Conservation (phyloP, 2,888 invertebrate species). For the Melanostoma mellinum region DNA sequence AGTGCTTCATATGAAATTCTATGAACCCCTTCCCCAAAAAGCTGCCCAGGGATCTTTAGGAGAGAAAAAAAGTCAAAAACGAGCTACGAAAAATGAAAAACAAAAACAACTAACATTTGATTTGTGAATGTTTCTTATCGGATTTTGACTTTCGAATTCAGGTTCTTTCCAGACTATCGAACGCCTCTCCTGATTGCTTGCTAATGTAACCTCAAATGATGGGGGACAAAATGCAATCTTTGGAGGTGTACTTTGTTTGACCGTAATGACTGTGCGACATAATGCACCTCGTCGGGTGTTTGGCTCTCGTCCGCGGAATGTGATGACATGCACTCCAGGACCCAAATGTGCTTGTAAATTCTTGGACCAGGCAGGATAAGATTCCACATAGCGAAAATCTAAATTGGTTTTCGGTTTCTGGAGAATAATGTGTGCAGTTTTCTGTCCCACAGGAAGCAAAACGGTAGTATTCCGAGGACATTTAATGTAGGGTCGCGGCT, state of each 20-base stretch:
- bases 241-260: slow-evolving; percentile 85
- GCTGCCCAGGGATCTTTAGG: slow-evolving; percentile 84
- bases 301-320: slow-evolving; percentile 85
- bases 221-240: slow-evolving; percentile 84
- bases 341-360: slow-evolving; percentile 84
- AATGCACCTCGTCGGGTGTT: slow-evolving; percentile 83
- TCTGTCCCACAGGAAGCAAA: slow-evolving; percentile 82
- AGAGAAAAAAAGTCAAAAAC: slow-evolving; percentile 52
- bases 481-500: slow-evolving; percentile 83
- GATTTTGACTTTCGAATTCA: slow-evolving; percentile 82
- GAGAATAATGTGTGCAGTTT: slow-evolving; percentile 81
- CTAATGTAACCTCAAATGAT: slow-evolving; percentile 84
- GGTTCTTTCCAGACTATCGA: slow-evolving; percentile 87
- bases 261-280: slow-evolving; percentile 85
- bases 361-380: slow-evolving; percentile 86
- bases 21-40: slow-evolving; percentile 85
- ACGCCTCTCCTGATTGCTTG: slow-evolving; percentile 83
- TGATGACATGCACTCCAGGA: slow-evolving; percentile 84
- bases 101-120: slow-evolving; percentile 83
- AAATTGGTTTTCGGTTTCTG: slow-evolving; percentile 85
- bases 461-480: slow-evolving; percentile 86
- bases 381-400: slow-evolving; percentile 85
- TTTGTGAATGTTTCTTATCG: slow-evolving; percentile 84
- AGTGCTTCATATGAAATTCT: slow-evolving; percentile 86
- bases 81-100: not conserved